Conservation (phyloP, 2,113 vertebrate species). For the Calyptommatus sinebrachiatus region DNA sequence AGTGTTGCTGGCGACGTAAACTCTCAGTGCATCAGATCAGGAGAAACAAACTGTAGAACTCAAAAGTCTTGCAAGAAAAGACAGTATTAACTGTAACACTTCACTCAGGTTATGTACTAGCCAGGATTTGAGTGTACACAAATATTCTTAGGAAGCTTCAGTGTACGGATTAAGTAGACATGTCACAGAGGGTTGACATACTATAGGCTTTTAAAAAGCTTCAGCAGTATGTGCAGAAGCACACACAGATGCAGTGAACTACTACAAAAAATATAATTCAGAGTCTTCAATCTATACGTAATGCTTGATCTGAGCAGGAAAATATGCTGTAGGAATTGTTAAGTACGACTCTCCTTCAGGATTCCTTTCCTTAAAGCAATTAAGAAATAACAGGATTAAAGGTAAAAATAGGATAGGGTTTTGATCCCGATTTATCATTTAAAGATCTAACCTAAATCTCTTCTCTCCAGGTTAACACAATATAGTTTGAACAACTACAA, state of each 20-base stretch:
- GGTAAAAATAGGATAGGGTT: not conserved
- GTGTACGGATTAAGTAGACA: conserved; percentile 26
- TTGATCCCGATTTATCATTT: not conserved
- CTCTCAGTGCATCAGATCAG: conserved; percentile 64
- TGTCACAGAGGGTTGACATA: conserved; percentile 36
- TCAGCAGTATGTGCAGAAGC: not conserved
- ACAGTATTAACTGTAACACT: conserved; percentile 41
- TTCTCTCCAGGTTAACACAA: not conserved
- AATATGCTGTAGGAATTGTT: not conserved
- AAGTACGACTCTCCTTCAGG: not conserved
- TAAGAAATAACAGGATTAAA: no score
- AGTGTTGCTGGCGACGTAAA: conserved; percentile 49
- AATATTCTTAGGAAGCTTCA: conserved; percentile 39
- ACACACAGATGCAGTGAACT: not conserved
- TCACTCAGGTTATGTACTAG: conserved; percentile 41
- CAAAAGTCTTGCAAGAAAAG: conserved; percentile 47
- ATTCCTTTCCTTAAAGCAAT: not conserved
- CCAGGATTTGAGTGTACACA: conserved; percentile 45
- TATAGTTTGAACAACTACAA: not conserved
- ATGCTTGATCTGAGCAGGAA: not conserved
- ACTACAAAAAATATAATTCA: not conserved
- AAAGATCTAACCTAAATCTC: not conserved
- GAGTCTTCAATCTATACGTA: not conserved
- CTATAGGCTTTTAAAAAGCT: conserved; percentile 44
- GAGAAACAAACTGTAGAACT: conserved; percentile 57